A percentile compares a stretch with the other conserved stretches of the same genome.
These are phyloP conservation scores for Chunga burmeisteri DNA, from an alignment of 2,113 vertebrate genomes.

Conservation along the genomic window DNA sequence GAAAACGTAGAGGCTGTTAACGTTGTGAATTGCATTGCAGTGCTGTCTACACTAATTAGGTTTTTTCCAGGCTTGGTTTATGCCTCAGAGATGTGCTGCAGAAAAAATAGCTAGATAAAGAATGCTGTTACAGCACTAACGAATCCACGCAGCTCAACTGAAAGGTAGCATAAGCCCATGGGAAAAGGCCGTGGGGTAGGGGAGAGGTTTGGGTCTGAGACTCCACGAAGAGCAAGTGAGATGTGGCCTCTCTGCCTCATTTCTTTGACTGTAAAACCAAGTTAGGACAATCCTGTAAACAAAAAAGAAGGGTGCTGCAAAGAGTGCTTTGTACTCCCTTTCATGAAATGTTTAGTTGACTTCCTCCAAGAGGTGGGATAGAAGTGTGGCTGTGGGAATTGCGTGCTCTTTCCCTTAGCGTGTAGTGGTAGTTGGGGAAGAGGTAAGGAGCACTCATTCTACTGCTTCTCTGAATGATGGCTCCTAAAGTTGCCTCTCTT, in stretches of 20 bases:
- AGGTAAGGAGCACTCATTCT: background rate
- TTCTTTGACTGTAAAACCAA: background rate
- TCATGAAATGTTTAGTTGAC: background rate
- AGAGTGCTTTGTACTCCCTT: background rate
- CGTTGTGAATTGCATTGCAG: constrained; percentile 1
- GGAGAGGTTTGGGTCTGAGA: background rate
- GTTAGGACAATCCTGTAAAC: background rate
- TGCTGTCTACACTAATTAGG: background rate
- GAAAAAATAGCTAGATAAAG: background rate
- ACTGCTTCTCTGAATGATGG: background rate
- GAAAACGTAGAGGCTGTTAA: constrained; percentile 12
- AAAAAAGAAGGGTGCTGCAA: background rate
- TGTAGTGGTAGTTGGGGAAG: background rate
- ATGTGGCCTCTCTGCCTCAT: background rate
- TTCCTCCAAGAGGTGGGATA: background rate
- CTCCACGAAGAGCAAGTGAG: fast-evolving
- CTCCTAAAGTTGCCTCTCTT: background rate
- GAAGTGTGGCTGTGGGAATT: fast-evolving
- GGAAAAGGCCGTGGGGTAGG: background rate
- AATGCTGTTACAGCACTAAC: constrained; percentile 2
- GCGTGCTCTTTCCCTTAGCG: background rate
- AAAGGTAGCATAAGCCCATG: background rate
- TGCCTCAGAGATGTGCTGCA: constrained; percentile 2
- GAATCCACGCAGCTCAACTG: background rate
- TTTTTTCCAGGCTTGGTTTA: background rate